Base-by-base conservation (phyloP, 2,113 vertebrate genomes). In the Furnarius figulus region DNA sequence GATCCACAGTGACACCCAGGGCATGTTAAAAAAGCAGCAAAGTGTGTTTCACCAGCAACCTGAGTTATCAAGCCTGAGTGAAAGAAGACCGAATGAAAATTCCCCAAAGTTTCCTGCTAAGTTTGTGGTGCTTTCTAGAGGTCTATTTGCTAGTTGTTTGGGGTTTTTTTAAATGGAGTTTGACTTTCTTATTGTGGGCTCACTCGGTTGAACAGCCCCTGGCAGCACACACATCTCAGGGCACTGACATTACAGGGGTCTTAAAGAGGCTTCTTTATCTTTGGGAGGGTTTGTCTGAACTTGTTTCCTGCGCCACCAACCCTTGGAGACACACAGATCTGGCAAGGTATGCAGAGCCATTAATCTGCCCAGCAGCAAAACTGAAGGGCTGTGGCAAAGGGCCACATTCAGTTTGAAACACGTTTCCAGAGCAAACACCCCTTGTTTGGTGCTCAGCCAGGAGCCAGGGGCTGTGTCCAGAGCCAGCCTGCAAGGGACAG, bases 311-410 rank as follows among this genome's bases (percentile, higher is more conserved):
- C 90, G 95, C 95, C 92, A 70, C 3, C 22, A 85, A 67, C 70
- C 85, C 44, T 39, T 49, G 63, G 82, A 91, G 94, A 92, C 63
- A 47, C 50, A 68, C 16, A 49, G 93, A 93, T 80, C 47, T 95
- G 96, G 96, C 97, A 97, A 96, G 80, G 85, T 59, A 11, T 5
- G 4, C 70, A 56, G 19, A 67, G 40, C 35, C 73, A 97, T 97
- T 97, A 94, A 97, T 98, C 96, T 96, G 87, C 96, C 95, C 89
- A 21, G 67, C 84, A 96, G 97, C 96, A 95, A 78, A 88, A 87
- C 90, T 93, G 93, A 97, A 95, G 87, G n/a, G 94, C 71, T 33
- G 44, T 50, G 35, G 94, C 90, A 42, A 12, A 42, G 91, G 68
- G 83, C 95, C 94, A 95, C 71, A 56, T 37, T 96, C 88, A 35